Evolutionary conservation across 2,888 invertebrate genomes (phyloP).

Genomic region (Byasa hedistus): DNA sequence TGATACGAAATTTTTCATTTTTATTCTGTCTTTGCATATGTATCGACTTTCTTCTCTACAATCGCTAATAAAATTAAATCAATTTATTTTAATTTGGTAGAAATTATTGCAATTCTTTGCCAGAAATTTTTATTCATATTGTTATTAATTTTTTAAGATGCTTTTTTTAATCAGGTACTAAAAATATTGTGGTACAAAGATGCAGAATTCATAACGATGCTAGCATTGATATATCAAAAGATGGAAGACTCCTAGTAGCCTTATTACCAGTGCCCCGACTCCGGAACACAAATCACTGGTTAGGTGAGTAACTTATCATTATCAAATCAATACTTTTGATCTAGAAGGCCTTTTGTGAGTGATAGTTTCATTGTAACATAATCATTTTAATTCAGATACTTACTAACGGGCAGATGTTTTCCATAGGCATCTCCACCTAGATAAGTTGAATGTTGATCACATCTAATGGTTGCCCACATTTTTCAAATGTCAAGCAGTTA

Average conservation of each 20-base stretch:
- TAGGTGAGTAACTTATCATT: conserved; percentile 77
- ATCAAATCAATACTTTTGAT: not conserved
- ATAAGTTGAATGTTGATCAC: no score
- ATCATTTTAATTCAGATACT: no score
- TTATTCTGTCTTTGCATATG: no score
- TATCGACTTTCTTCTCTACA: no score
- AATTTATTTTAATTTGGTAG: no score
- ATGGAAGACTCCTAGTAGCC: conserved; percentile 88
- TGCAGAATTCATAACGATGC: conserved; percentile 94
- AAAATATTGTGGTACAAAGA: conserved; percentile 88
- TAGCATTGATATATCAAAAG: conserved; percentile 90
- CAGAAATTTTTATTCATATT: not conserved
- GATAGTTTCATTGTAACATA: no score
- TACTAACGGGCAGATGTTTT: no score
- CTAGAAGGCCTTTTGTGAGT: not conserved
- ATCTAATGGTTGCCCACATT: no score
- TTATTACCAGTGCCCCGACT: conserved; percentile 85
- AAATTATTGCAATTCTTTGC: not conserved
- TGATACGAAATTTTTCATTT: no score
- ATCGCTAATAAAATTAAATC: no score
- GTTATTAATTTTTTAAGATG: not conserved
- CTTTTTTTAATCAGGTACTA: conserved; percentile 52
- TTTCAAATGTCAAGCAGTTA: no score
- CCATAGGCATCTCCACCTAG: no score
- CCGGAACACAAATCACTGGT: conserved; percentile 84